A percentile compares a stretch with the other conserved stretches of the same genome.
phyloP scores from a whole-genome alignment of 2,888 invertebrate species.

The Cyclophora albipunctata region DNA sequence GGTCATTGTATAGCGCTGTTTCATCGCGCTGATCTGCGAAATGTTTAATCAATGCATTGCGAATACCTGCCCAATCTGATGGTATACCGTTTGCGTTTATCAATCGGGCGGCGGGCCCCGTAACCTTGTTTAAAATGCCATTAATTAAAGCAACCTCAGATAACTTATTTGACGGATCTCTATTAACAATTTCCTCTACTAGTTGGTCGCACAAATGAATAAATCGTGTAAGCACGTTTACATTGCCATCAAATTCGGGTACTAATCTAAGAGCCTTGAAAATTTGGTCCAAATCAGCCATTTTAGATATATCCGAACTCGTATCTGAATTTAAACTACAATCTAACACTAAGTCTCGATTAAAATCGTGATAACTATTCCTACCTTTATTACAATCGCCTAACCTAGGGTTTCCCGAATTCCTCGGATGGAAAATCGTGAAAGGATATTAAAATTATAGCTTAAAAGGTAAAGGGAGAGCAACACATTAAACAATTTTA shows the following conservation, averaged over 20 bases:
- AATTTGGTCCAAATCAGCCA: not conserved
- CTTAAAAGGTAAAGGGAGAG: no score
- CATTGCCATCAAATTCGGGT: slow-evolving; percentile 15
- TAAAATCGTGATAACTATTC: not conserved
- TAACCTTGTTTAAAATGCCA: not conserved
- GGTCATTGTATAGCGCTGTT: slow-evolving; percentile 18
- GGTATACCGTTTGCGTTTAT: slow-evolving; percentile 24
- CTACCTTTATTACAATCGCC: not conserved
- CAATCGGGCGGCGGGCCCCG: slow-evolving; percentile 16
- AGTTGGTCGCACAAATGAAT: slow-evolving; percentile 13
- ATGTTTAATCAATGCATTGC: slow-evolving; percentile 18
- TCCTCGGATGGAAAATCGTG: not conserved
- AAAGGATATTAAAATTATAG: not conserved
- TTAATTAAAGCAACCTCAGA: slow-evolving; percentile 11
- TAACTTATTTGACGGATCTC: slow-evolving; percentile 1
- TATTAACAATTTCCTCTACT: not conserved
- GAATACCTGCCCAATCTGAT: slow-evolving; percentile 17
- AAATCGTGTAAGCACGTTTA: slow-evolving; percentile 18
- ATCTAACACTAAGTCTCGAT: no score
- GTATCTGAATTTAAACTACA: not conserved
- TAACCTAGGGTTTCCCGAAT: not conserved
- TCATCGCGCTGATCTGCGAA: slow-evolving; percentile 22
- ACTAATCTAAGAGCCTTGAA: not conserved
- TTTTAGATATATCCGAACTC: not conserved
- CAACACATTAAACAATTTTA: no score